Percentiles rank a stretch among this genome's conserved stretches.
Evolutionary conservation across 1,140 invertebrate species (phyloP).

Genomic region (Ladona fulva): DNA sequence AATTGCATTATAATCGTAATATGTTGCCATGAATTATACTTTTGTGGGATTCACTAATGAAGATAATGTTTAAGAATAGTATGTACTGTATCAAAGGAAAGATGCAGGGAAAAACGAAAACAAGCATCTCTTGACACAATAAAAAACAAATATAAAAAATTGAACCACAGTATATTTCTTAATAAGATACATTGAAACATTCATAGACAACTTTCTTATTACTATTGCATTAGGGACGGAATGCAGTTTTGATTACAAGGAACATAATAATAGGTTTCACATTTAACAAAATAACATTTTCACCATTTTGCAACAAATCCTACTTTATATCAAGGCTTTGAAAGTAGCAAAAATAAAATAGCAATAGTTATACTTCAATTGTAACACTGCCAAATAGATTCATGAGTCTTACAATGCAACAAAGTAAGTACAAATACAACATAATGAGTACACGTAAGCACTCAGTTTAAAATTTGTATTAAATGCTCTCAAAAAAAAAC

Average conservation of each 20-base stretch:
- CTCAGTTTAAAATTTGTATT: not conserved
- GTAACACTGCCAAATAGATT: not conserved
- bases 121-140: too few species aligned
- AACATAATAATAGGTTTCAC: slow-evolving; percentile 3
- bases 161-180: not conserved
- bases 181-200: not conserved
- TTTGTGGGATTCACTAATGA: too few species aligned
- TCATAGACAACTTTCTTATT: not conserved
- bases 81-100: too few species aligned
- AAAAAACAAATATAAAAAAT: not conserved
- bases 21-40: too few species aligned
- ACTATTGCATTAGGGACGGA: not conserved
- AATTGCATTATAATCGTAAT: too few species aligned
- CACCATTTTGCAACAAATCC: not conserved
- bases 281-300: not conserved
- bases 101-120: too few species aligned
- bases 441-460: not conserved
- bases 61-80: too few species aligned
- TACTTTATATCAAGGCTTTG: not conserved
- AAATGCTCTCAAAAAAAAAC: not conserved
- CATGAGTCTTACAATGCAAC: not conserved
- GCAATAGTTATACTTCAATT: not conserved
- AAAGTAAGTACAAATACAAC: not conserved
- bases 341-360: not conserved
- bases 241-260: not conserved